Conservation (phyloP, 1,140 invertebrate species). For the Proctacanthus coquilletti region DNA sequence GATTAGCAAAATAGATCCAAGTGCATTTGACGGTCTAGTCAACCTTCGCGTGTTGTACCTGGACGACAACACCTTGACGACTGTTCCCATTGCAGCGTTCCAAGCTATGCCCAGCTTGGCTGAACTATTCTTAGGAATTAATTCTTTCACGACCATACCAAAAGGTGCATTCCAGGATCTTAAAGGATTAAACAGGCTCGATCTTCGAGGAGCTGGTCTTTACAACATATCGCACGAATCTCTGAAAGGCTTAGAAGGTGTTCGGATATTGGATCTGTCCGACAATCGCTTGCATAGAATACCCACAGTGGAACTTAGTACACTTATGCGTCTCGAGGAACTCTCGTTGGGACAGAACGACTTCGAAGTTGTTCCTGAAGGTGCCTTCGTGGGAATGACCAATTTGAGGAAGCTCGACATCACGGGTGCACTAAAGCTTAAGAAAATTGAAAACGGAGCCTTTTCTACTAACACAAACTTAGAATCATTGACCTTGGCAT, state of each 20-base stretch:
- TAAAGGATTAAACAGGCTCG: conserved; percentile 53
- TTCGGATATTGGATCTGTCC: conserved; percentile 57
- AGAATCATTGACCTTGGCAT: conserved; percentile 56
- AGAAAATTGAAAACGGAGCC: conserved; percentile 53
- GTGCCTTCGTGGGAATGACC: conserved; percentile 58
- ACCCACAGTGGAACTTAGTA: conserved; percentile 55
- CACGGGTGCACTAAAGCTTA: conserved; percentile 52
- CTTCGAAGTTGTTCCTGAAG: conserved; percentile 46
- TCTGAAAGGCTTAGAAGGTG: conserved; percentile 54
- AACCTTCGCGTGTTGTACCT: conserved; percentile 63
- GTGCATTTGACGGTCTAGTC: conserved; percentile 59
- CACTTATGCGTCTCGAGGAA: conserved; percentile 58
- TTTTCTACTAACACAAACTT: conserved; percentile 67
- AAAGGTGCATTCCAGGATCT: conserved; percentile 61
- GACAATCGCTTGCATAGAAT: conserved; percentile 60
- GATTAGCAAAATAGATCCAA: conserved; percentile 60
- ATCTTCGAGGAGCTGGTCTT: conserved; percentile 63
- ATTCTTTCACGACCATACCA: conserved; percentile 56
- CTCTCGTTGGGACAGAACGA: conserved; percentile 69
- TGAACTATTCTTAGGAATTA: conserved; percentile 68
- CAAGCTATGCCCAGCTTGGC: conserved; percentile 54
- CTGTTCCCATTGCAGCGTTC: conserved; percentile 52
- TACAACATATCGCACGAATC: conserved; percentile 57
- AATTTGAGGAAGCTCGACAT: conserved; percentile 62
- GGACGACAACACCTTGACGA: conserved; percentile 67